Percentiles rank a stretch among this genome's conserved stretches.
phyloP scores from a whole-genome alignment of 2,888 invertebrate genomes.

The Nasonovia ribisnigri region DNA sequence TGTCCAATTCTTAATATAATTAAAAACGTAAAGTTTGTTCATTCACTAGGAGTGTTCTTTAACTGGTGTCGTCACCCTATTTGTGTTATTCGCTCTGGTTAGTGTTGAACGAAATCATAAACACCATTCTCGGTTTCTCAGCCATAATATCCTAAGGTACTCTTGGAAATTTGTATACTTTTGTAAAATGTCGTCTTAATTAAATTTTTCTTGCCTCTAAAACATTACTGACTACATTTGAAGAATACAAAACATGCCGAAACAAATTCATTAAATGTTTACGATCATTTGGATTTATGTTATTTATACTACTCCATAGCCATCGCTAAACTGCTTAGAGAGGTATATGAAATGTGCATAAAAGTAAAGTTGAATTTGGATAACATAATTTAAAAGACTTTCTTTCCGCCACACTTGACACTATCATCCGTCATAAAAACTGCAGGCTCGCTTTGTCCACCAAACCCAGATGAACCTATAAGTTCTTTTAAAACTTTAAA shows the following conservation, averaged over 20 bases:
- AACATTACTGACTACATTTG: neutral
- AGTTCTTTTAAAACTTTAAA: neutral
- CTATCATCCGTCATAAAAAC: conserved; percentile 48
- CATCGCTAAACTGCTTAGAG: conserved; percentile 19
- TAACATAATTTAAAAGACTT: neutral
- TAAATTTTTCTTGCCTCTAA: neutral
- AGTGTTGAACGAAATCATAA: too few species aligned
- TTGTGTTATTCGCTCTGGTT: too few species aligned
- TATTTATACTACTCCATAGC: conserved; percentile 31
- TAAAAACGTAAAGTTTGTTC: too few species aligned
- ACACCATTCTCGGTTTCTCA: too few species aligned
- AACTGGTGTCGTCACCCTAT: too few species aligned
- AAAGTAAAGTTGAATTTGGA: neutral
- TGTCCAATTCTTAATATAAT: too few species aligned
- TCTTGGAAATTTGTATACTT: too few species aligned
- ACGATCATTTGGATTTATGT: conserved; percentile 6
- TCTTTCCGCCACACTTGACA: neutral
- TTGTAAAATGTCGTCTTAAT: neutral
- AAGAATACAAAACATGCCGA: conserved; percentile 1
- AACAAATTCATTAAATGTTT: conserved; percentile 34
- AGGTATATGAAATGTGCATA: conserved; percentile 20
- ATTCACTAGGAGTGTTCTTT: too few species aligned
- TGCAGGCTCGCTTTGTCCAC: neutral
- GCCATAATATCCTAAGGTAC: too few species aligned
- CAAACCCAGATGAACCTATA: conserved; percentile 9